phyloP scores from a whole-genome alignment of 2,888 invertebrate genomes.

The Dascillus cervinus region DNA sequence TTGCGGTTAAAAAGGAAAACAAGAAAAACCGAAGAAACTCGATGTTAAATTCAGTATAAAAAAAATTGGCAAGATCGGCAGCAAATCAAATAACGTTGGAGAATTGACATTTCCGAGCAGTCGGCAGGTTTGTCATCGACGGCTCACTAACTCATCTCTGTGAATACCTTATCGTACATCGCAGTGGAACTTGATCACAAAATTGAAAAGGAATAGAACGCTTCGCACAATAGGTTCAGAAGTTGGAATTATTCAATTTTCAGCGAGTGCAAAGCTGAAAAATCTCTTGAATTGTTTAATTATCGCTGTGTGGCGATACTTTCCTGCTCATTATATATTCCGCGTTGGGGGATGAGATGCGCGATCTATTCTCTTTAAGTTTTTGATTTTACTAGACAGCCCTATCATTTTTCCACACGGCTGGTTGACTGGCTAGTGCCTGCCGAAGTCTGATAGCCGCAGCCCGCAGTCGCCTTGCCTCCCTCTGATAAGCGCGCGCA shows the following conservation, averaged over 20 bases:
- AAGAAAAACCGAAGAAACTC: constrained; percentile 3
- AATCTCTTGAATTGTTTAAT: too few species aligned
- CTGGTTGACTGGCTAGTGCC: constrained; percentile 38
- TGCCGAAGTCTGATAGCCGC: constrained; percentile 40
- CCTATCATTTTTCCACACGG: constrained; percentile 55
- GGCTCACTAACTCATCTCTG: constrained; percentile 21
- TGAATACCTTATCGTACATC: constrained; percentile 17
- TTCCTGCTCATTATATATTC: too few species aligned
- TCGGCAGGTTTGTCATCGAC: constrained; percentile 19
- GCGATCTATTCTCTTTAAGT: constrained; percentile 8
- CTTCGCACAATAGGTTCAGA: too few species aligned
- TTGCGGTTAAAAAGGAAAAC: too few species aligned
- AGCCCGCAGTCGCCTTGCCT: constrained; percentile 43
- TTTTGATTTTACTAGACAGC: constrained; percentile 18
- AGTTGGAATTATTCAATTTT: too few species aligned
- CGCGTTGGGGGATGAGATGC: too few species aligned
- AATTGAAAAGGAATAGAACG: too few species aligned
- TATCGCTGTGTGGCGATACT: too few species aligned
- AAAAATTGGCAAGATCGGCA: constrained; percentile 12
- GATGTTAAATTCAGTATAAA: constrained; percentile 15
- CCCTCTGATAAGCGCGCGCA: constrained; percentile 36
- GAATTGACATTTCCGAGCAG: constrained; percentile 22
- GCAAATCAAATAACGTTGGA: constrained; percentile 18
- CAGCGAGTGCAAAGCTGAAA: too few species aligned
- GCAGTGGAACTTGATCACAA: constrained; percentile 6